Evolutionary conservation across 2,797 vertebrate genomes (phyloP), one percentile per base, ranked within the genome.

Genomic region (Neosilurus mollespiculum): DNA sequence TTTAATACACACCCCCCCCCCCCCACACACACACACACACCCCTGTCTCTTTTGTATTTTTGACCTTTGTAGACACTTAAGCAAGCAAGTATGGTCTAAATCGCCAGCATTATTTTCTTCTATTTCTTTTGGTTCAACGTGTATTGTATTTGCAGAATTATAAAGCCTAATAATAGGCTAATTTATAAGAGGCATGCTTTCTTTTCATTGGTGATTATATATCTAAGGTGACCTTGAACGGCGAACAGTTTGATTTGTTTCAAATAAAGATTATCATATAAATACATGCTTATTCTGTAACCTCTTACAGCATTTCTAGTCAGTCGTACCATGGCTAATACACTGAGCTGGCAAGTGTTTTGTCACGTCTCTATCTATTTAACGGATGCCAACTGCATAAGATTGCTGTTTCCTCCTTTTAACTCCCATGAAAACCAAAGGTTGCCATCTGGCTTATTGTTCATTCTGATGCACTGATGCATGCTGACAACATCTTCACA

Each of bases 391-490:
- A 84, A 30, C 69, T 65, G 62, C 59, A 78, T 53, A 78, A 64
- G 18, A 58, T n/a, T 49, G 7, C 6, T 65, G 49, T 72, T 78
- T 78, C 76, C 18, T 75, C 67, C 34, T 64, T 66, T 84, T 20
- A 73, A 64, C 56, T 73, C 30, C 5, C 53, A 76, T 69, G 20
- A 76, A 84, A 81, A 76, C 10, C 37, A 64, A 84, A 61, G 53
- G 51, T 79, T 76, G 78, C 64, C 71, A 81, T 77, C 72, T 81
- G 83, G 54, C 30, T 80, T 84, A 67, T 67, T 84, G 83, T 84
- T 84, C 62, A 34, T 34, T 73, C 59, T 81, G 61, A 79, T 58
- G 34, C 53, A n/a, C 14, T 80, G 69, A 79, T 49, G 61, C 61
- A 30, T 53, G 65, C 53, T 64, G 59, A 75, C 70, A 67, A 59